These are phyloP conservation scores for Pyrgilauda ruficollis DNA, from an alignment of 2,113 vertebrate genomes.

Conservation along the genomic window DNA sequence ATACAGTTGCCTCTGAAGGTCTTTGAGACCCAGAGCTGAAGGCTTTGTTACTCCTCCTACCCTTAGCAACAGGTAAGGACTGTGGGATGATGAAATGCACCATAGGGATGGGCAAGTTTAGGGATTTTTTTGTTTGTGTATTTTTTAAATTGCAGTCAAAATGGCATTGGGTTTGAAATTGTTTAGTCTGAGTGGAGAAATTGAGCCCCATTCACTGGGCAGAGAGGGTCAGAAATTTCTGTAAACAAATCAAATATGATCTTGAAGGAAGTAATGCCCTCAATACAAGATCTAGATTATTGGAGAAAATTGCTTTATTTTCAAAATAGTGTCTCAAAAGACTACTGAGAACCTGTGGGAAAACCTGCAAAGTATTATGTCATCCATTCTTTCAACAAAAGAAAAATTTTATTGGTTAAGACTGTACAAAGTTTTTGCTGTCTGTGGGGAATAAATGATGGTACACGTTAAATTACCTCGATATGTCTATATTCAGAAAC, in stretches of 20 bases:
- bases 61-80: neutral
- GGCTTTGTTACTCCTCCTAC: neutral
- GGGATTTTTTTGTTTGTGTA: no score
- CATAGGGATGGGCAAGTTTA: accelerated
- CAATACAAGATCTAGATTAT: neutral
- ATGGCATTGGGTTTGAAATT: neutral
- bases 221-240: neutral
- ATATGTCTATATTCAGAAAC: neutral
- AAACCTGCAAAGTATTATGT: neutral
- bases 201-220: neutral
- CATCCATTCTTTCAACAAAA: neutral
- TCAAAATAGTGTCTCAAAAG: neutral
- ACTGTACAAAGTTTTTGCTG: neutral
- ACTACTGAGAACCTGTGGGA: neutral
- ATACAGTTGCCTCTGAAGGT: neutral
- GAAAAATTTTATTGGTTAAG: neutral
- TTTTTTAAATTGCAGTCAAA: neutral
- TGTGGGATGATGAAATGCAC: neutral
- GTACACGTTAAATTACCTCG: neutral
- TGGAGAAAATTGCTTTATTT: neutral
- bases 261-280: neutral
- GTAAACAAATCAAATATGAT: neutral
- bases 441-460: neutral
- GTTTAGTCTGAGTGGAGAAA: neutral
- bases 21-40: neutral